Evolutionary conservation across 2,888 invertebrate genomes (phyloP), one percentile per base, ranked within the genome.

Genomic region (Chloroclysta siterata): DNA sequence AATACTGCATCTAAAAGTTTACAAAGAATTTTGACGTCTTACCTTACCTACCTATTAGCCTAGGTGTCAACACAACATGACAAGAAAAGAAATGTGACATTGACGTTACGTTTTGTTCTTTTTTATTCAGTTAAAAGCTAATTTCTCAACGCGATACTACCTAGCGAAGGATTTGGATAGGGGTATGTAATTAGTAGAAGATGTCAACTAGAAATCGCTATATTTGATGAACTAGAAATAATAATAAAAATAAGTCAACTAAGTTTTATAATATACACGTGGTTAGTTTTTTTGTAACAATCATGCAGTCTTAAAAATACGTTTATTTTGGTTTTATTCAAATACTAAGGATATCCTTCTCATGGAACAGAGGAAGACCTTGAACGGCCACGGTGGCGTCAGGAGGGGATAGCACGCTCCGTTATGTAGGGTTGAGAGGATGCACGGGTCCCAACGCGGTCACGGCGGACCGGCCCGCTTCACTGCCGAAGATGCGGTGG

Each of bases 21-120:
- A 54, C 10, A 54, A 33, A 54, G 42, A 46, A 46, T 54, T 46
- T 46, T 46, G 17, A 41, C n/a, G n/a, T n/a, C n/a, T n/a, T n/a
- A n/a, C n/a, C n/a, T n/a, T n/a, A n/a, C n/a, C n/a, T n/a, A n/a
- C n/a, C n/a, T n/a, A n/a, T n/a, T n/a, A n/a, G n/a, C n/a, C n/a
- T n/a, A n/a, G 17, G 22, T 46, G 46, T 44, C 44, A 44, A 46
- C n/a, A n/a, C n/a, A n/a, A n/a, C 17, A 5, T 46, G 15, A 39
- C 36, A 44, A 17, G 17, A 15, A 17, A 3, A 11, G 22, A 15
- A 17, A 17, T 3, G 11, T 46, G 46, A 46, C 46, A 46, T 3
- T 17, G 46, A 46, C 46, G 7, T 44, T 39, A 11, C 11, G 36
- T 39, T 39, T 11, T 39, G n/a, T n/a, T n/a, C n/a, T 39, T 39